Conservation (phyloP, 2,888 invertebrate species). For the Panorpa germanica region DNA sequence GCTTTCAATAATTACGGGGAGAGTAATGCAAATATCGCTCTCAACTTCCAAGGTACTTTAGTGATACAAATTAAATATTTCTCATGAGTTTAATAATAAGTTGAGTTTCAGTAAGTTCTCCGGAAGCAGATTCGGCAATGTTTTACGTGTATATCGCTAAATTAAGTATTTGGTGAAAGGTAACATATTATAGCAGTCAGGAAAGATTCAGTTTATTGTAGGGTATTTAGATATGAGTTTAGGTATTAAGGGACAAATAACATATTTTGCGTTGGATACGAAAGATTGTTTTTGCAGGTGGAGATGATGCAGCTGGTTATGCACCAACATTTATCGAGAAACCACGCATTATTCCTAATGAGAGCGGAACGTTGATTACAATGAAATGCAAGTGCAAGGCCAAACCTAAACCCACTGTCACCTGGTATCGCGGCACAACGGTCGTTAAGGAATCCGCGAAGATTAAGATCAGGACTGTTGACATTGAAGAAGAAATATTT, state of each 20-base stretch:
- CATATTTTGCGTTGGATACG: neutral
- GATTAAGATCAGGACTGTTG: constrained; percentile 59
- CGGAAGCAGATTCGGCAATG: constrained; percentile 10
- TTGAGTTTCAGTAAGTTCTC: constrained; percentile 11
- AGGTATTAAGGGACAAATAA: too few species aligned
- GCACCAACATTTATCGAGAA: constrained; percentile 96
- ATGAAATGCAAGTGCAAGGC: constrained; percentile 95
- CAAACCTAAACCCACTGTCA: constrained; percentile 84
- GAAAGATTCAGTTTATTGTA: too few species aligned
- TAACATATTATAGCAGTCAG: too few species aligned
- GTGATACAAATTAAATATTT: neutral
- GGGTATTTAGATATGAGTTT: too few species aligned
- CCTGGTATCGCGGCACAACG: constrained; percentile 87
- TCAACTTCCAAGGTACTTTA: constrained; percentile 92
- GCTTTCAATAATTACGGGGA: constrained; percentile 97
- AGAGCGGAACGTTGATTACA: constrained; percentile 87
- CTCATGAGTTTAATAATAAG: too few species aligned
- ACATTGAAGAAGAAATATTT: constrained; percentile 68
- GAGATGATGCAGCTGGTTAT: constrained; percentile 80
- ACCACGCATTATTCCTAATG: constrained; percentile 97
- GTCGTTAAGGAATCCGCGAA: constrained; percentile 69
- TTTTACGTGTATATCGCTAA: too few species aligned
- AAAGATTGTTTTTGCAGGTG: constrained; percentile 37
- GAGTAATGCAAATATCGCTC: constrained; percentile 99
- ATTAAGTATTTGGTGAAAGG: too few species aligned